These are phyloP conservation scores for Cephalophus harveyi DNA, from an alignment of 2,113 vertebrate species.

Conservation along the genomic window DNA sequence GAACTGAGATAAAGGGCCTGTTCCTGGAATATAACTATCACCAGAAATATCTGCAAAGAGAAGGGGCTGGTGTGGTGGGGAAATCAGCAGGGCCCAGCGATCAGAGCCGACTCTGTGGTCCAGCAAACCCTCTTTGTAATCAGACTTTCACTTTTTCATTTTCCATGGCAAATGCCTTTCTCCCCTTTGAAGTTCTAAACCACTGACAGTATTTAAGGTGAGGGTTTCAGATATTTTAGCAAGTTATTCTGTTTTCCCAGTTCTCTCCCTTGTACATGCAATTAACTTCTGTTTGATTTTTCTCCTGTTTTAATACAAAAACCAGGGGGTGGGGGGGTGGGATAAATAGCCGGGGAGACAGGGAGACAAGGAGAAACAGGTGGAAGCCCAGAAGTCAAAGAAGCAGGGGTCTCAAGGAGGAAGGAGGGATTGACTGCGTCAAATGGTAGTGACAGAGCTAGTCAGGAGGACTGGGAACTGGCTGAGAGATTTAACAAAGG, in stretches of 20 bases:
- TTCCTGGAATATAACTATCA: neutral
- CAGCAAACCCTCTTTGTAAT: neutral
- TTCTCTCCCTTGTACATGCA: neutral
- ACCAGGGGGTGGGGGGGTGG: rapidly evolving
- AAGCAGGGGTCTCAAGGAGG: neutral
- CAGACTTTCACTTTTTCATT: neutral
- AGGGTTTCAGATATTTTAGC: neutral
- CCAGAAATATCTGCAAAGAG: neutral
- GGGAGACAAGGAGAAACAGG: neutral
- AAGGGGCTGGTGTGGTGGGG: neutral
- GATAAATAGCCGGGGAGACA: neutral
- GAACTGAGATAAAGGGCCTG: neutral
- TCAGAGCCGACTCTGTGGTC: neutral
- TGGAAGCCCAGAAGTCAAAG: neutral
- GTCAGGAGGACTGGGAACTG: neutral
- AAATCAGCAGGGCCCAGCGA: neutral
- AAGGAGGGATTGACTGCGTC: neutral
- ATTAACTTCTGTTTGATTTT: neutral
- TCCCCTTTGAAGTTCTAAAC: neutral
- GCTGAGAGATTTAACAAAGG: neutral
- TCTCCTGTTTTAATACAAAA: neutral
- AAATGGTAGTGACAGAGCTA: neutral
- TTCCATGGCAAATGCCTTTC: neutral
- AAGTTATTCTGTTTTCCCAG: neutral
- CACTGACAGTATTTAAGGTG: neutral